Base-by-base conservation (phyloP, 2,888 invertebrate genomes). In the Dioctria linearis region DNA sequence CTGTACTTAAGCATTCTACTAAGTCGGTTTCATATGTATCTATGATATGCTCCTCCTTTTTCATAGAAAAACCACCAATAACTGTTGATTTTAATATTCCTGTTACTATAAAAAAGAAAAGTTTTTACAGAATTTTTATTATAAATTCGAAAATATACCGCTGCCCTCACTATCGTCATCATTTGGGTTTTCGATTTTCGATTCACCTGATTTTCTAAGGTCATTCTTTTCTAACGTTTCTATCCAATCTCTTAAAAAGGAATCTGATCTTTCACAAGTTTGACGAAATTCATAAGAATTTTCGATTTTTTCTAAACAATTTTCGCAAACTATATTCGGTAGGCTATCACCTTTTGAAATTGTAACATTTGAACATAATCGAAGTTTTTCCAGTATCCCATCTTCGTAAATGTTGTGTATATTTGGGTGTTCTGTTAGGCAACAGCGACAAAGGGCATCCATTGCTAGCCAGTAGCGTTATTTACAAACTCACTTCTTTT, bases 191-290 rank as follows among this genome's bases (percentile, higher is more conserved):
- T 25, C 25, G 25, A 25, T 25, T 25, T 25, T 25, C 25, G 25
- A 25, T 25, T 25, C 25, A 25, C 25, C 25, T 25, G 0, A 0
- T 25, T 25, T 25, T 25, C 25, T 25, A 25, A 25, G 2, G 25
- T 25, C 25, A 25, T 25, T 25, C 25, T 37, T 0, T 3, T n/a
- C n/a, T 39, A 4, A 57, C n/a, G 11, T 11, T 9, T 42, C 40
- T 37, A 82, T 59, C 40, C 82, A 83, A 54, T 82, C 81, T 65
- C 71, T 80, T 49, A 84, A 61, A 37, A 78, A 78, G 3, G 82
- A 57, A 39, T 84, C 82, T 0, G 84, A 84, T n/a, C 83, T 83
- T 80, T 83, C 83, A 79, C 84, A 84, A 11, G 80, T 63, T 73
- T 83, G 78, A 61, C 82, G 83, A 75, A 84, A 84, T 8, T 80